These are phyloP conservation scores for Podargus strigoides DNA, from an alignment of 2,797 vertebrate genomes.

Conservation along the genomic window DNA sequence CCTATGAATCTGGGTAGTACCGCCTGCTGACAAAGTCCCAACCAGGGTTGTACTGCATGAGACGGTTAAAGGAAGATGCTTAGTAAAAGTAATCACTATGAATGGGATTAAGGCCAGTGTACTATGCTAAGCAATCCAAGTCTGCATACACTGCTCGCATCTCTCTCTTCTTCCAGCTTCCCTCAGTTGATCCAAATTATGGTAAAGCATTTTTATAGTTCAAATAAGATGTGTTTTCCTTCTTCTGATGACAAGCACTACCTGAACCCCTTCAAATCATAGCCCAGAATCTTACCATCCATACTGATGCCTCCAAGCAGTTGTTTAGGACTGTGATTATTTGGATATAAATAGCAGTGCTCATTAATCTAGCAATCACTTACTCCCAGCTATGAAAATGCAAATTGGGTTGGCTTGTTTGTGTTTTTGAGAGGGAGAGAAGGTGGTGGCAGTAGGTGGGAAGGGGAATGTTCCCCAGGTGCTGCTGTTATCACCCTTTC, in stretches of 20 bases:
- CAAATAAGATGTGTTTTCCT: neutral
- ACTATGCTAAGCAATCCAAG: neutral
- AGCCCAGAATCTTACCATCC: neutral
- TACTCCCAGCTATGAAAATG: conserved; percentile 30
- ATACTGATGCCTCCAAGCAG: neutral
- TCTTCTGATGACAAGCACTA: neutral
- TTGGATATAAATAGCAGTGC: conserved; percentile 25
- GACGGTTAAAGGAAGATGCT: neutral
- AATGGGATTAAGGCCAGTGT: neutral
- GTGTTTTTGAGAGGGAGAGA: neutral
- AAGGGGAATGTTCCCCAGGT: neutral
- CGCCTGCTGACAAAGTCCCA: neutral
- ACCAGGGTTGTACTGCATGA: accelerated
- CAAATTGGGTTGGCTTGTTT: conserved; percentile 20
- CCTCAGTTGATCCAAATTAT: neutral
- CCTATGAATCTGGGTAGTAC: neutral
- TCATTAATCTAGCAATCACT: conserved; percentile 3
- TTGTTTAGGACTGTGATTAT: neutral
- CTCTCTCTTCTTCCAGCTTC: neutral
- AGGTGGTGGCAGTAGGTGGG: neutral
- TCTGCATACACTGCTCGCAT: neutral
- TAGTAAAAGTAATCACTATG: neutral
- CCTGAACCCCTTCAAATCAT: neutral
- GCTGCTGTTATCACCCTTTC: conserved; percentile 24
- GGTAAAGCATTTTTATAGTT: neutral